Conservation (phyloP, 2,113 vertebrate species). For the Sterrhoptilus dennistouni region DNA sequence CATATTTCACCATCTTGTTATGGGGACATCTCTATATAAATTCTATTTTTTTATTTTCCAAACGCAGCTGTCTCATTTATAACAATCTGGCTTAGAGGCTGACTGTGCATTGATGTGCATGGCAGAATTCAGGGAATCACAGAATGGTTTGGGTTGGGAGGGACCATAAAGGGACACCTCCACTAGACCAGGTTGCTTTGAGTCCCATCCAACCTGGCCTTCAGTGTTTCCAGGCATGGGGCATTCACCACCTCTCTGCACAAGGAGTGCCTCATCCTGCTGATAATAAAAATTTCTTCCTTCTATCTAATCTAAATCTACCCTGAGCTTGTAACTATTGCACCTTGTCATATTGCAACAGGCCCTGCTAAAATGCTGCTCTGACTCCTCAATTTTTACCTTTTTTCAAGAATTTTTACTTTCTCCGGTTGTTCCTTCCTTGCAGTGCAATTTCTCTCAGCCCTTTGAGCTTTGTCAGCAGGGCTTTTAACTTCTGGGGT, state of each 20-base stretch:
- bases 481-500: background rate
- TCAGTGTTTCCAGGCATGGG: background rate
- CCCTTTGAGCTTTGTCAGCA: background rate
- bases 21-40: too few species aligned
- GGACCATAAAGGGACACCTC: background rate
- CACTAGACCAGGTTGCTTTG: rapidly evolving
- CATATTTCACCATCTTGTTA: background rate
- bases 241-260: too few species aligned
- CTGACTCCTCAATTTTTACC: background rate
- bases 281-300: too few species aligned
- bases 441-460: background rate
- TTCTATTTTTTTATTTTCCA: too few species aligned
- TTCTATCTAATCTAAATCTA: background rate
- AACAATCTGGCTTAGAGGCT: background rate
- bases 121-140: background rate
- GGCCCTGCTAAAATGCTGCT: background rate
- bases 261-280: background rate
- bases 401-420: background rate
- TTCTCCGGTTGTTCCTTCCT: background rate
- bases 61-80: too few species aligned
- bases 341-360: background rate
- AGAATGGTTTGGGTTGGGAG: background rate
- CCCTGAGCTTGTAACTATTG: background rate
- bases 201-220: rapidly evolving
- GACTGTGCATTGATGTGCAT: rapidly evolving